phyloP scores from a whole-genome alignment of 2,113 vertebrate genomes.

The Malurus elegans region DNA sequence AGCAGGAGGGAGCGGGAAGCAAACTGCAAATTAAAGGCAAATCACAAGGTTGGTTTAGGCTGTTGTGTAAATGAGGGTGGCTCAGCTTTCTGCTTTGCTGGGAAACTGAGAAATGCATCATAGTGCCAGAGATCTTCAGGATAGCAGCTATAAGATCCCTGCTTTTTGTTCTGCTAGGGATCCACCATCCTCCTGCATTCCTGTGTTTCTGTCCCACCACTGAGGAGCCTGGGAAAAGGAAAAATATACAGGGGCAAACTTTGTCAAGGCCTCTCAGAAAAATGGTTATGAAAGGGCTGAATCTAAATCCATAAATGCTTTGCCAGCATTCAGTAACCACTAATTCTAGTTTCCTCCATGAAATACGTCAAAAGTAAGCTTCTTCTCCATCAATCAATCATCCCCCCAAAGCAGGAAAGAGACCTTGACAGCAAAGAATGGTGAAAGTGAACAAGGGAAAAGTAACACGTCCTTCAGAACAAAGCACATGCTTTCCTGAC shows the following conservation, averaged over 20 bases:
- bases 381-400: background rate
- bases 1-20: background rate
- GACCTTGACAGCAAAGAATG: background rate
- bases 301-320: constrained; percentile 1
- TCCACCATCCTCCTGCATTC: background rate
- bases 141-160: background rate
- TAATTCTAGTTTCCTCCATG: background rate
- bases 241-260: background rate
- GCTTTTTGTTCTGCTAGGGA: background rate
- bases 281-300: background rate
- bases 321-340: constrained; percentile 21
- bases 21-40: constrained; percentile 45
- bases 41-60: constrained; percentile 9
- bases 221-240: background rate
- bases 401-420: background rate
- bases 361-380: constrained; percentile 10
- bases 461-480: background rate
- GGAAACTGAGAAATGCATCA: background rate
- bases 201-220: background rate
- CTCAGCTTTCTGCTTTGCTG: background rate
- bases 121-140: background rate
- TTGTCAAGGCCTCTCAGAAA: background rate
- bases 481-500: background rate
- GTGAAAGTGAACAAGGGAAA: background rate
- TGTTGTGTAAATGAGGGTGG: background rate